Evolutionary conservation across 2,888 invertebrate genomes (phyloP), one percentile per base, ranked within the genome.

Genomic region (Corythucha ciliata): DNA sequence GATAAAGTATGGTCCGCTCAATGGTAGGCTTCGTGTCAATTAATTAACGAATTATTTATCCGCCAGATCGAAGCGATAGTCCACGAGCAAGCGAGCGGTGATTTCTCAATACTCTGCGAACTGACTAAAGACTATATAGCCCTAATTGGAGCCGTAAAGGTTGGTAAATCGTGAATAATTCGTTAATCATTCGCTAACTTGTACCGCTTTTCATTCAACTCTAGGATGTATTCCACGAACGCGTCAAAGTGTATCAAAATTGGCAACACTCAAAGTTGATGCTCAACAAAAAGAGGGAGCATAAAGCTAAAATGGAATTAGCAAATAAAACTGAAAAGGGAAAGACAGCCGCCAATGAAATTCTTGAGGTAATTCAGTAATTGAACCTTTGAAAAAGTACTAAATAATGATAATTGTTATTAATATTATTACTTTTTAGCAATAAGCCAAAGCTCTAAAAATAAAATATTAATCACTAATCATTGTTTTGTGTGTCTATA

Each of bases 241-340:
- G 83, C 47, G 80, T 80, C 2, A 80, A 89, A 74, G 82, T 88
- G 14, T 96, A 93, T 72, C 96, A 97, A 70, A 87, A 85, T 65
- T 97, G 97, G 92, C 94, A 98, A 67, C 91, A 93, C 67, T 89
- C 96, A 25, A 92, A 96, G 69, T 82, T 89, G 72, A 90, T 86
- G 71, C 70, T 99, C 57, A 90, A 85, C 16, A 92, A 92, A 67
- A 86, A 96, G 65, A 78, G 96, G 50, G 97, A 99, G 68, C 82
- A 82, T 62, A 94, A 94, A 67, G 87, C 89, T 0, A 90, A 93
- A 65, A 75, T 89, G 36, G 96, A 97, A 65, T 73, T 93, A 55
- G 83, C 88, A 12, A 88, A 89, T 62, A 81, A 92, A 58, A 80
- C 78, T 2, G 97, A 98, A 65, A 92, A 92, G 68, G 76, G 87